Evolutionary conservation across 2,113 vertebrate species (phyloP), one percentile per base, ranked within the genome.

Genomic region (Callospermophilus lateralis): DNA sequence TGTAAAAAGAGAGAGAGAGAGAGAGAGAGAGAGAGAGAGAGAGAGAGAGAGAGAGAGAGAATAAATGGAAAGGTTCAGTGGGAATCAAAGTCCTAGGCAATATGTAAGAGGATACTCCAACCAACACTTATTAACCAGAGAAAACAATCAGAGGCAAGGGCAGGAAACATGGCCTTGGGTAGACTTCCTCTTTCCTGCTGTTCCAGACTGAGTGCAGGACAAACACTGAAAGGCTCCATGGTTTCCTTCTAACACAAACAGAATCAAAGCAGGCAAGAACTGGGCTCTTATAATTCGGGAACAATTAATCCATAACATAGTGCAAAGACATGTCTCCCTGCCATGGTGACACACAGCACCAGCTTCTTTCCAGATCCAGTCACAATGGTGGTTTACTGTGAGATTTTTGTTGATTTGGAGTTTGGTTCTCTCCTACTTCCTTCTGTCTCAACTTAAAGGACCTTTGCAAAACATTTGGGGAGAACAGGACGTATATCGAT

Each of bases 401-500:
- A 53, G 17, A 61, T 79, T 89, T 95, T 70, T 79, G 19, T 79
- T 55, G 19, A 95, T 42, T 70, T 85, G 13, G 32, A 80, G 9
- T 89, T 97, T 96, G 20, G 11, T 89, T 92, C 83, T 92, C 42
- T 34, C 74, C 74, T 81, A 53, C 16, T 61, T 88, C 39, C 70
- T 93, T 96, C 89, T 90, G 61, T 79, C 73, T 96, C 90, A n/a
- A 95, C 53, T 97, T 81, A 61, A 86, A 93, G 34, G 58, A 84
- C 72, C 96, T 83, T 65, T 74, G 32, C 37, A 51, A 89, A 95
- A 95, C 92, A 97, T 97, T 91, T 97, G 89, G 63, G 45, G 39
- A 95, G 84, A 96, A 80, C 74, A 95, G 67, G 74, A 97, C 95
- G 13, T 84, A 74, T 42, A 86, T 51, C 93, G 77, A 87, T 76